Percentiles rank a stretch among this genome's conserved stretches.
Evolutionary conservation across 2,888 invertebrate genomes (phyloP).

Genomic region (Fragum whitleyi): DNA sequence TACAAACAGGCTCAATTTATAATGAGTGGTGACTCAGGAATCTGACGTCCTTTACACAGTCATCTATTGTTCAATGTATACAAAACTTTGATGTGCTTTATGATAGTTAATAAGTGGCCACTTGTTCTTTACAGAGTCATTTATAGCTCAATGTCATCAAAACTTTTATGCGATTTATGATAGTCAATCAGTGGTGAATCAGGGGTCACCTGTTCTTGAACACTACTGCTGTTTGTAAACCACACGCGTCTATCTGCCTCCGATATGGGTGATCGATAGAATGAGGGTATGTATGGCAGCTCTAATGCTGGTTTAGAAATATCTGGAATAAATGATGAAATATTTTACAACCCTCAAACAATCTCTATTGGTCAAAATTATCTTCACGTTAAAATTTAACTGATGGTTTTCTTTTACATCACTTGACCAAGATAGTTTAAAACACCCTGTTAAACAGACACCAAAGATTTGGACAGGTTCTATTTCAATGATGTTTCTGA

Average conservation of each 20-base stretch:
- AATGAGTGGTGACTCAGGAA: too few relatives aligned
- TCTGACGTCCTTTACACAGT: too few relatives aligned
- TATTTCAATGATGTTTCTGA: too few relatives aligned
- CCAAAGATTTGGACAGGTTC: too few relatives aligned
- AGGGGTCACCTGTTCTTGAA: slow-evolving; percentile 34
- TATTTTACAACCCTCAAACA: too few relatives aligned
- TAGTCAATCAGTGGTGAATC: slow-evolving; percentile 41
- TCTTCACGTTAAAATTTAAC: too few relatives aligned
- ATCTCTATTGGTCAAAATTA: too few relatives aligned
- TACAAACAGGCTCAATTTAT: too few relatives aligned
- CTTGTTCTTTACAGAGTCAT: too few relatives aligned
- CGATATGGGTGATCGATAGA: slow-evolving; percentile 23
- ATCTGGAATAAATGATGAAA: slow-evolving; percentile 8
- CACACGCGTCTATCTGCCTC: slow-evolving; percentile 41
- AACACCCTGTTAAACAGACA: too few relatives aligned
- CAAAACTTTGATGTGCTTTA: not conserved
- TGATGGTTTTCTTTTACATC: too few relatives aligned
- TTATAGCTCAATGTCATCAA: slow-evolving; percentile 4
- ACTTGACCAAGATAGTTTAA: too few relatives aligned
- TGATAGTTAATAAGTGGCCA: not conserved
- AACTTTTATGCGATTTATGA: not conserved
- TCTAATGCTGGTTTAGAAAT: not conserved
- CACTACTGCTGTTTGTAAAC: slow-evolving; percentile 20
- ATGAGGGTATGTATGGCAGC: slow-evolving; percentile 1
- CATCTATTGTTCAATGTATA: not conserved